Evolutionary conservation across 2,888 invertebrate species (phyloP).

Genomic region (Drosophila kambysellisi): DNA sequence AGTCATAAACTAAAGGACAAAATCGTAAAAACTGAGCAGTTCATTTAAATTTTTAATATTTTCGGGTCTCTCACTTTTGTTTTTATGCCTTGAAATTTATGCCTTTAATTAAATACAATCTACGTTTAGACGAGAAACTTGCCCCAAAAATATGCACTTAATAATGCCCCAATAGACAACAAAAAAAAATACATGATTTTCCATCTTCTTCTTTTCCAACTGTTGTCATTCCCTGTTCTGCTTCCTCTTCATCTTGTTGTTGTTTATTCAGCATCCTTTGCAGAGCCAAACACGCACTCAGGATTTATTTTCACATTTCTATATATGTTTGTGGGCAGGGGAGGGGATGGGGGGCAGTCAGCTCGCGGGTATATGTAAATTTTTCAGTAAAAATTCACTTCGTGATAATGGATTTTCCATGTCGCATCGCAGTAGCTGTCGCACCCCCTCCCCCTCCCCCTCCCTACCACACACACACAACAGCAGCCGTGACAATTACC

Average conservation of each 20-base stretch:
- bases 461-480: not conserved
- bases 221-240: constrained; percentile 11
- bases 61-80: constrained; percentile 63
- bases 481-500: constrained; percentile 70
- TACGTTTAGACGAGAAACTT: constrained; percentile 48
- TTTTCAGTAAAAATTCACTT: constrained; percentile 81
- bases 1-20: constrained; percentile 77
- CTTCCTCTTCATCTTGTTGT: constrained; percentile 10
- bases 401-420: constrained; percentile 83
- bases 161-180: constrained; percentile 54
- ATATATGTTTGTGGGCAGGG: constrained; percentile 42
- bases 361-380: constrained; percentile 77
- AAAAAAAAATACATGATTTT: constrained; percentile 31
- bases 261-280: constrained; percentile 63
- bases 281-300: constrained; percentile 72
- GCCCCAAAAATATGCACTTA: constrained; percentile 50
- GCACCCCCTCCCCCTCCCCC: not conserved
- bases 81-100: constrained; percentile 73
- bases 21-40: constrained; percentile 81
- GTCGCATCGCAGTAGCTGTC: constrained; percentile 71
- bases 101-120: constrained; percentile 80
- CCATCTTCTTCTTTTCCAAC: constrained; percentile 11
- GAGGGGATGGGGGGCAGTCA: constrained; percentile 1
- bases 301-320: constrained; percentile 80
- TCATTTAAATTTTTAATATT: constrained; percentile 81